Conservation (phyloP, 1,140 invertebrate genomes). For the Drosophila santomea region DNA sequence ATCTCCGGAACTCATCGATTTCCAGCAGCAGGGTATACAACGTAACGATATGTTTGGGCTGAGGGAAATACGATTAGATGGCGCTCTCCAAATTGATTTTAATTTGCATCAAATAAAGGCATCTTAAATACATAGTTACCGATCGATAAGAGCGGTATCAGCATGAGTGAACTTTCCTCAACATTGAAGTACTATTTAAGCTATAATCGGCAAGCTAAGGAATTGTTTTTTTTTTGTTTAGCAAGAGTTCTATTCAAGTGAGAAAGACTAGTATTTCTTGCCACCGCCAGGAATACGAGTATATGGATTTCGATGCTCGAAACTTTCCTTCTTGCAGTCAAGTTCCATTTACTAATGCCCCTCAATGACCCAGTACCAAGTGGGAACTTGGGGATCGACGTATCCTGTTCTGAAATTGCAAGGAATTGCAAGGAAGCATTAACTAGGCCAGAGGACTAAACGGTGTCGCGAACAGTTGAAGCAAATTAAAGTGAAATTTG, state of each 20-base stretch:
- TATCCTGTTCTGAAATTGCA: not conserved
- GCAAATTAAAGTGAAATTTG: conserved; percentile 75
- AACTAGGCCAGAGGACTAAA: conserved; percentile 23
- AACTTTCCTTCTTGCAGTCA: too few species aligned
- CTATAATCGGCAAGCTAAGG: too few species aligned
- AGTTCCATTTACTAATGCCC: not conserved
- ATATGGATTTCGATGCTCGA: too few species aligned
- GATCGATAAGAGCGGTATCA: not conserved
- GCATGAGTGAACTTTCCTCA: too few species aligned
- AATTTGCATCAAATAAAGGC: not conserved
- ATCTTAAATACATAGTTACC: not conserved
- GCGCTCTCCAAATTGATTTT: conserved; percentile 3
- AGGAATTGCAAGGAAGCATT: not conserved
- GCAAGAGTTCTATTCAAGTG: too few species aligned
- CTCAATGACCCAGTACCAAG: not conserved
- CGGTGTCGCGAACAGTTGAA: conserved; percentile 44
- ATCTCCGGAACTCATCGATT: not conserved
- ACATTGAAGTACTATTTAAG: too few species aligned
- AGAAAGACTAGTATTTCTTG: too few species aligned
- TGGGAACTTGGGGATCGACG: too few species aligned
- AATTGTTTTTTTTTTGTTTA: too few species aligned
- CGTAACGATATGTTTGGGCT: not conserved
- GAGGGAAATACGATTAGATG: conserved; percentile 17
- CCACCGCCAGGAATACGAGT: too few species aligned
- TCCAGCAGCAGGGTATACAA: not conserved